A percentile compares a stretch with the other conserved stretches of the same genome.
Conservation (phyloP, 2,113 vertebrate genomes). For the Megaceryle maxima region DNA sequence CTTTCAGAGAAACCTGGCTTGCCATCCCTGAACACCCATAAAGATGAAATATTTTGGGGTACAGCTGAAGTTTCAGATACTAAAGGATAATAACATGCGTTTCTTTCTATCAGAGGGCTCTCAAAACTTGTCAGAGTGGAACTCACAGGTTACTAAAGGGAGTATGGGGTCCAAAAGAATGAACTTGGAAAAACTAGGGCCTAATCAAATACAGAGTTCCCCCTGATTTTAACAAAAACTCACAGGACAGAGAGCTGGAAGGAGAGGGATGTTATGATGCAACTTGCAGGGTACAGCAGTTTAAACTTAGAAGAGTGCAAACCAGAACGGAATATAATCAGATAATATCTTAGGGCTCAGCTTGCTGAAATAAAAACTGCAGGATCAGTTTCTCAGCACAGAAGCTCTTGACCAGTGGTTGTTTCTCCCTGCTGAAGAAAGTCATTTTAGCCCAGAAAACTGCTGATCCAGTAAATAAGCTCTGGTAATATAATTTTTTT, state of each 20-base stretch:
- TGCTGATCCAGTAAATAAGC: conserved; percentile 10
- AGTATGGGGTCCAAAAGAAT: not conserved
- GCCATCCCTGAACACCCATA: not conserved
- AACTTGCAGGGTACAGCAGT: not conserved
- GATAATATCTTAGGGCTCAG: not conserved
- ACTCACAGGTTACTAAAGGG: fast-evolving
- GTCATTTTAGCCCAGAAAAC: conserved; percentile 28
- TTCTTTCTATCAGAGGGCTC: not conserved
- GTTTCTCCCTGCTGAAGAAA: conserved; percentile 14
- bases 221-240: not conserved
- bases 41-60: not conserved
- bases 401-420: not conserved
- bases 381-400: not conserved
- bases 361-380: not conserved
- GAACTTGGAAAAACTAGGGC: not conserved
- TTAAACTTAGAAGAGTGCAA: not conserved
- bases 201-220: not conserved
- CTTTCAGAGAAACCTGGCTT: not conserved
- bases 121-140: not conserved
- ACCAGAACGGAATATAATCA: not conserved
- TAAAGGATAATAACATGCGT: not conserved
- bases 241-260: not conserved
- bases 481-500: not conserved
- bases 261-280: not conserved
- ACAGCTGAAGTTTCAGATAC: not conserved